Percentiles rank a stretch among this genome's conserved stretches.
These are phyloP conservation scores for Anoplolepis gracilipes DNA, from an alignment of 1,140 invertebrate species.

Conservation along the genomic window DNA sequence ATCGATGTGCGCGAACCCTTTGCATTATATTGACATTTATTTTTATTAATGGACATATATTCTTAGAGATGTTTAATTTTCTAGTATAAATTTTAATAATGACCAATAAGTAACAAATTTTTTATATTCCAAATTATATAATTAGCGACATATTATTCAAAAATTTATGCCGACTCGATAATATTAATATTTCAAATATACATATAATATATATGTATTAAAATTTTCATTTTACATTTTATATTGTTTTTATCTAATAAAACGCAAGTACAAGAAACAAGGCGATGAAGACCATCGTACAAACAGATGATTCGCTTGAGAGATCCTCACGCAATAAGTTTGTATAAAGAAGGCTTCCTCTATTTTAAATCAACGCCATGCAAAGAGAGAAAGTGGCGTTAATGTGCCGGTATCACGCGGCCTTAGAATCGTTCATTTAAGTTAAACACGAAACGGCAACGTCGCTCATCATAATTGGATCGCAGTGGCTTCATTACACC, in stretches of 20 bases:
- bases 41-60: too few species aligned
- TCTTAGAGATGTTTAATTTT: neutral
- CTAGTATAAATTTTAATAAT: too few species aligned
- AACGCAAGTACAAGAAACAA: neutral
- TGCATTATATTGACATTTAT: neutral
- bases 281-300: neutral
- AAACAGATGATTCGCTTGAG: neutral
- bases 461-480: constrained; percentile 69
- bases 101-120: neutral
- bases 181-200: neutral
- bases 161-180: neutral
- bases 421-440: constrained; percentile 62
- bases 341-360: neutral
- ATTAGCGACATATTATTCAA: neutral
- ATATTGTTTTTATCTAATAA: neutral
- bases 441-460: constrained; percentile 57
- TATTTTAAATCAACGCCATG: neutral
- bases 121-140: neutral
- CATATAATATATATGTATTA: neutral
- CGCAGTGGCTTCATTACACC: constrained; percentile 64
- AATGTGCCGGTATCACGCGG: constrained; percentile 27
- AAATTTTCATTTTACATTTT: neutral
- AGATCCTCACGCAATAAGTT: neutral
- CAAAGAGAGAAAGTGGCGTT: constrained; percentile 29
- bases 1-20: neutral